Evolutionary conservation across 2,888 invertebrate genomes (phyloP), one percentile per base, ranked within the genome.

Genomic region (Gisinianus flammeolus): DNA sequence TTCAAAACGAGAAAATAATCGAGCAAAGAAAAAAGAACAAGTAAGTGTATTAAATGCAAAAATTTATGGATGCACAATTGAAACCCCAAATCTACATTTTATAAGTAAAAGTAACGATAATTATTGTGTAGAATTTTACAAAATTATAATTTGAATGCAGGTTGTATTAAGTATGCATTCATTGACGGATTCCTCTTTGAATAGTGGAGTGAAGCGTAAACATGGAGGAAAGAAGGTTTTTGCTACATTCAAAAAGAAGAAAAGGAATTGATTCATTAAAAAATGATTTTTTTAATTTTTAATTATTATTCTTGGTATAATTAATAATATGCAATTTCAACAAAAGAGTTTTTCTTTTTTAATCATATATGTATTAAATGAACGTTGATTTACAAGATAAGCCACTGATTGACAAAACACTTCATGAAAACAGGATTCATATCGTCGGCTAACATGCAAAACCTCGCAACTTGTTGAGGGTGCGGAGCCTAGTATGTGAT

Each of bases 1-100:
- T 44, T 56, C 52, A 24, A 77, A 64, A 16, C 62, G 77, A 8
- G 64, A 71, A n/a, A 64, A 70, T 44, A 58, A 58, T 52, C 70
- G 71, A 12, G 77, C 77, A 3, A 70, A 70, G 35, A 77, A 77
- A 28, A 77, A 77, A 22, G 70, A 77, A 26, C 73, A 73, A 64
- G 73, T 73, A 71, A 16, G 3, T 68, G 33, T 58, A 35, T 12
- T 12, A 35, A 5, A 35, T 5, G 35, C 12, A 12, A 35, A 35
- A 35, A 35, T 12, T 35, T 35, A 8, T 35, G 12, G 5, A 35
- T 35, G 35, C 12, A 35, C 12, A 35, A 35, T 35, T 35, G 5
- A 35, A n/a, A n/a, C n/a, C n/a, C n/a, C n/a, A n/a, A n/a, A n/a
- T n/a, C n/a, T n/a, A n/a, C n/a, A n/a, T n/a, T n/a, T n/a, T n/a